Evolutionary conservation across 2,797 vertebrate genomes (phyloP).

Genomic region (Lagodon rhomboides): DNA sequence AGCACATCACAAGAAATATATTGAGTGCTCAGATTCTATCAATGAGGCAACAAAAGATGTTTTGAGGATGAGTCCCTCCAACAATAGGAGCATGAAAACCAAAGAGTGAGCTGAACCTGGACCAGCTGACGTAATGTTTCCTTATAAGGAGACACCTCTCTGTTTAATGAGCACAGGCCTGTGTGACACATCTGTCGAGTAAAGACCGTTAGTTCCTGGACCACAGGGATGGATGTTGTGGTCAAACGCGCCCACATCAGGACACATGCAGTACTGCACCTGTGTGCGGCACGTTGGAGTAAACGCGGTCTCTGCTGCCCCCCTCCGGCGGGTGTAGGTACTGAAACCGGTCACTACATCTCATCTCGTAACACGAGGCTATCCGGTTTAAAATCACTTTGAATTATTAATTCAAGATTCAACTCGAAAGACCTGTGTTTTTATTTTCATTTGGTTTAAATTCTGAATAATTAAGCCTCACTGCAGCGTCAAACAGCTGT

Average conservation of each 20-base stretch:
- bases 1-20: neutral
- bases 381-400: neutral
- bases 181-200: neutral
- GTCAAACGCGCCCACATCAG: slow-evolving; percentile 35
- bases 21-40: neutral
- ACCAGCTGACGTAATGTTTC: neutral
- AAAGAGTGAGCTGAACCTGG: neutral
- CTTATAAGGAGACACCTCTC: neutral
- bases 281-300: fast-evolving
- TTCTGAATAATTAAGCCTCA: no score
- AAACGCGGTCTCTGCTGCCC: slow-evolving; percentile 76
- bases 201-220: slow-evolving; percentile 1
- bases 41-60: neutral
- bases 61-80: neutral
- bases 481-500: no score
- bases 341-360: neutral
- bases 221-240: neutral
- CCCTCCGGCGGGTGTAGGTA: slow-evolving; percentile 20
- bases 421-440: no score
- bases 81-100: neutral
- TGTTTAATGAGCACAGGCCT: slow-evolving; percentile 2
- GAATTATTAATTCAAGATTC: no score
- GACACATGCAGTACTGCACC: fast-evolving
- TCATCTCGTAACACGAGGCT: no score
- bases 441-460: no score